Conservation (phyloP, 2,888 invertebrate species). For the Leucozona laternaria region DNA sequence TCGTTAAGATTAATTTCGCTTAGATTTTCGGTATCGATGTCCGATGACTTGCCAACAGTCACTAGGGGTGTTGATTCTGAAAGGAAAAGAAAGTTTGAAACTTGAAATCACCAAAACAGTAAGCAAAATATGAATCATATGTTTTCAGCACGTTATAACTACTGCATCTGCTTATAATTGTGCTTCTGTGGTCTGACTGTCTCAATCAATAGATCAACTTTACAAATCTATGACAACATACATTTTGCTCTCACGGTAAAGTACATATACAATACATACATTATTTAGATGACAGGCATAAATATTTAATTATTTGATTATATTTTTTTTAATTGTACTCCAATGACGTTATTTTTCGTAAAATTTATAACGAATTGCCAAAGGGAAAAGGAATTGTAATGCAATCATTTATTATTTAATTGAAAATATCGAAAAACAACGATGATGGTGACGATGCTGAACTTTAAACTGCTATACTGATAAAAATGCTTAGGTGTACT, state of each 20-base stretch:
- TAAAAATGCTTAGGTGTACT: background rate
- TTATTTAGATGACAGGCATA: background rate
- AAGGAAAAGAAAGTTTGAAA: constrained; percentile 18
- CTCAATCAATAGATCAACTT: background rate
- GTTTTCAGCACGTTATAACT: background rate
- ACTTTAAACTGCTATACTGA: constrained; percentile 8
- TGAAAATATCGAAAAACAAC: background rate
- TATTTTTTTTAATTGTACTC: constrained; percentile 8
- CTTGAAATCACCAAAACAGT: background rate
- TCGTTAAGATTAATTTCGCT: constrained; percentile 85
- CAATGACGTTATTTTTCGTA: constrained; percentile 2
- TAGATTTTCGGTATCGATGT: constrained; percentile 84
- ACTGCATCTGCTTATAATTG: background rate
- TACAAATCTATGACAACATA: background rate
- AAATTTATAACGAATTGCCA: background rate
- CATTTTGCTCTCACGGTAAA: background rate
- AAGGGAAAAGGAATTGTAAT: background rate
- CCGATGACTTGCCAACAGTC: constrained; percentile 81
- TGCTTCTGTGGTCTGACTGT: background rate
- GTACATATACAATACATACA: background rate
- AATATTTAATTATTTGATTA: constrained; percentile 6
- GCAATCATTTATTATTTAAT: background rate
- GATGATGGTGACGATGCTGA: background rate
- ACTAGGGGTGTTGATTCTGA: constrained; percentile 81
- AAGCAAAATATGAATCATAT: background rate